Base-by-base conservation (phyloP, 2,888 invertebrate species). In the Plebejus argus region DNA sequence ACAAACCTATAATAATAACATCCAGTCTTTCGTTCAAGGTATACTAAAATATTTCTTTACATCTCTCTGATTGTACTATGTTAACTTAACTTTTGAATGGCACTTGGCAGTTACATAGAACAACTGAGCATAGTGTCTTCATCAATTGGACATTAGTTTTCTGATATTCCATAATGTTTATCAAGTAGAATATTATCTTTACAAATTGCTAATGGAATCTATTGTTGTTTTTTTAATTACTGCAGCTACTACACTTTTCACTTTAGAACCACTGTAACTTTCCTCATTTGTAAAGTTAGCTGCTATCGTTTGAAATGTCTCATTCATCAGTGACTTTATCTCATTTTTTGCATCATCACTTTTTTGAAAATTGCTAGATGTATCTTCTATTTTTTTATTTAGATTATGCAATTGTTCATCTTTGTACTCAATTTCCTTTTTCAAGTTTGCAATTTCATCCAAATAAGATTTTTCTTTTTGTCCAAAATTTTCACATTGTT, bases 181-280 rank as follows among this genome's bases (percentile, higher is more conserved):
- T 39, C 39, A 39, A 39, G 10, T 39, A 45, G 45, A 10, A 45
- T 45, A 45, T 45, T 28, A 28, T 15, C 12, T 76, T 76, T 81
- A 81, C n/a, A 82, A 75, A 80, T 83, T 80, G 79, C 82, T 85
- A 79, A 92, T 83, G 76, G 87, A 84, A 79, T 87, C 84, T 15
- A 91, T 85, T 28, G 93, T 92, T 20, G 88, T 86, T 83, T 87
- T 91, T 83, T 90, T 93, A 20, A 93, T 91, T 4, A 91, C 86
- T 77, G 85, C 81, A 71, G 86, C 92, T 77, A 90, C 84, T 61
- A 88, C 83, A 81, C 81, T 86, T 84, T 90, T 93, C n/a, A 92
- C 82, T 76, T 78, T 80, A 80, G 86, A 86, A 70, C 92, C 93
- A 61, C 86, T 81, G 80, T 93, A 93, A 49, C 72, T 81, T 79